Conservation (phyloP, 2,888 invertebrate species). For the Lingula anatina region DNA sequence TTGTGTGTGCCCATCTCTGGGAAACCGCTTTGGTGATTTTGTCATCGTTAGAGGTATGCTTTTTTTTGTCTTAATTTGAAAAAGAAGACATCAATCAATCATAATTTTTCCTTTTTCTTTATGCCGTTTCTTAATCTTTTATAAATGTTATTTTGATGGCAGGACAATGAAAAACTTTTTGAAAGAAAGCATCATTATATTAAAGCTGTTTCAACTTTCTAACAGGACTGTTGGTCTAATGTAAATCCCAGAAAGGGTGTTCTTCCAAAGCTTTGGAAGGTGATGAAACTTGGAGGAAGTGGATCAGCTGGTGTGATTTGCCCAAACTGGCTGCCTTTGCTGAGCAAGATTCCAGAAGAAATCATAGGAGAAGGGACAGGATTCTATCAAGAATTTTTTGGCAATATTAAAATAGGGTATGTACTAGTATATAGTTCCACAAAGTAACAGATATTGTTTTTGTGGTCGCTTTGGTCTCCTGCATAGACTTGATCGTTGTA, state of each 20-base stretch:
- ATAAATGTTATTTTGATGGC: too few species aligned
- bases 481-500: too few species aligned
- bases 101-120: too few species aligned
- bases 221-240: constrained; percentile 67
- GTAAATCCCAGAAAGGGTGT: constrained; percentile 71
- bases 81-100: too few species aligned
- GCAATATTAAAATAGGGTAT: constrained; percentile 65
- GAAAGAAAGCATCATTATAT: too few species aligned
- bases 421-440: constrained; percentile 23
- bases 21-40: constrained; percentile 65
- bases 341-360: constrained; percentile 65
- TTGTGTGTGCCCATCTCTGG: constrained; percentile 68
- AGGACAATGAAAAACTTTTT: too few species aligned
- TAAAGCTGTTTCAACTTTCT: too few species aligned
- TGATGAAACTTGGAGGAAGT: constrained; percentile 68
- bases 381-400: constrained; percentile 60
- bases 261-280: constrained; percentile 65
- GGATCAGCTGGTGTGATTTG: constrained; percentile 71
- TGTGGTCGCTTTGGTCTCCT: too few species aligned
- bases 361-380: constrained; percentile 19
- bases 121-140: too few species aligned
- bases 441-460: too few species aligned
- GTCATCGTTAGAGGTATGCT: constrained; percentile 56
- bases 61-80: too few species aligned
- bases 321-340: constrained; percentile 70